Conservation (phyloP, 2,113 vertebrate genomes). For the Bubo scandiacus region DNA sequence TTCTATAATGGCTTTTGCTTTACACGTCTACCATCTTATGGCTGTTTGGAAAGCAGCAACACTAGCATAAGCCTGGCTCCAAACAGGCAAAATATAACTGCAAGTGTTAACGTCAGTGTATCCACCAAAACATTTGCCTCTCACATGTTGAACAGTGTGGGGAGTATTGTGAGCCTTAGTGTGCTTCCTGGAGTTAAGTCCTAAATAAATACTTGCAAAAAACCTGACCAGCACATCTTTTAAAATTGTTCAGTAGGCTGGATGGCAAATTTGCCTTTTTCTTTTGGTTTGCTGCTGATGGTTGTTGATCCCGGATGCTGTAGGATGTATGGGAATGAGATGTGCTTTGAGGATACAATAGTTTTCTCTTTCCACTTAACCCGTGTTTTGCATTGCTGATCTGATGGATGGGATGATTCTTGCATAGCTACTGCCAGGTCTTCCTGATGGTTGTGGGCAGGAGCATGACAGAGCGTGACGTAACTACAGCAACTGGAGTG, state of each 20-base stretch:
- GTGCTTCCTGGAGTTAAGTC: neutral
- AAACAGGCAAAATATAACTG: neutral
- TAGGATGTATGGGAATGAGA: neutral
- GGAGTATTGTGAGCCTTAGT: neutral
- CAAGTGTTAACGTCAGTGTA: neutral
- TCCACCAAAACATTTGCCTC: neutral
- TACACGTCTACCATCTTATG: neutral
- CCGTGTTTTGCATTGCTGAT: neutral
- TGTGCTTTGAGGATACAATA: neutral
- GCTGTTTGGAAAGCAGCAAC: neutral
- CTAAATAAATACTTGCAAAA: neutral
- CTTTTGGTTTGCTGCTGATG: neutral
- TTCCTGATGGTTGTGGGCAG: neutral
- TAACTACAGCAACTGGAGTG: neutral
- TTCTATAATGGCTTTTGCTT: neutral
- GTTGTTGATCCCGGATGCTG: neutral
- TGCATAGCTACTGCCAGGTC: neutral
- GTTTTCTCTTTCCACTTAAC: neutral
- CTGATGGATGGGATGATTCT: neutral
- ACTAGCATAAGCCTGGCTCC: neutral
- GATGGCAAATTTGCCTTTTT: neutral
- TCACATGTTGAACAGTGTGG: neutral
- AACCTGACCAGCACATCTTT: neutral
- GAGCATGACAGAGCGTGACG: neutral
- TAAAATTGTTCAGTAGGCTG: neutral